These are phyloP conservation scores for Percopsis omiscomaycus DNA, from an alignment of 2,797 vertebrate genomes.

Conservation along the genomic window DNA sequence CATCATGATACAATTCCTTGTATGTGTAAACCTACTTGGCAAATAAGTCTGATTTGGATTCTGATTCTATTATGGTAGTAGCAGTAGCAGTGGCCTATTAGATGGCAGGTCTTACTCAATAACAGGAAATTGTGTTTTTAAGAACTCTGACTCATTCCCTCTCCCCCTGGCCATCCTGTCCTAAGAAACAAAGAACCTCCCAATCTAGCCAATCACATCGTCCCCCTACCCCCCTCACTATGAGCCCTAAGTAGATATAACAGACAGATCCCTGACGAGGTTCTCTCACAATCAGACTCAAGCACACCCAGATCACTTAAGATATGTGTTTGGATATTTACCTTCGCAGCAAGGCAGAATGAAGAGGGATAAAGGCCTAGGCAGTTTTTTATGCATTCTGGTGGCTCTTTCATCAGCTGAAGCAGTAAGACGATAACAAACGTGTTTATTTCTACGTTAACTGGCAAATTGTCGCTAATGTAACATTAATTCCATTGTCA, in stretches of 20 bases:
- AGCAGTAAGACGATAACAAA: slow-evolving; percentile 13
- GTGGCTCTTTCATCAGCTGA: slow-evolving; percentile 9
- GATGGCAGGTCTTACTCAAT: no score
- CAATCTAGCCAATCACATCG: slow-evolving; percentile 37
- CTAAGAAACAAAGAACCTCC: neutral
- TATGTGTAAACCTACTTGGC: no score
- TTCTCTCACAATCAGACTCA: slow-evolving; percentile 23
- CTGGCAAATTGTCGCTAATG: no score
- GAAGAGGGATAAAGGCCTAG: neutral
- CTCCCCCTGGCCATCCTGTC: neutral
- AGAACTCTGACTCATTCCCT: slow-evolving; percentile 30
- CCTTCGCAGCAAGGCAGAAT: slow-evolving; percentile 4
- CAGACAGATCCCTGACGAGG: slow-evolving; percentile 19
- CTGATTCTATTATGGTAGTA: no score
- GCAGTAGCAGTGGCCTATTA: no score
- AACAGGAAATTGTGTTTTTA: no score
- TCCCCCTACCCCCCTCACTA: slow-evolving; percentile 13
- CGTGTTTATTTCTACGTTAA: neutral
- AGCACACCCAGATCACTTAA: slow-evolving; percentile 1
- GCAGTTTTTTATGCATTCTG: slow-evolving; percentile 19
- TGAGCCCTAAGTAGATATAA: slow-evolving; percentile 16
- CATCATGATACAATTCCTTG: neutral
- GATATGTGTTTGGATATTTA: neutral
- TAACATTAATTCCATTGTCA: no score
- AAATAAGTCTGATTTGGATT: no score